Evolutionary conservation across 2,888 invertebrate genomes (phyloP).

Genomic region (Glomeris marginata): DNA sequence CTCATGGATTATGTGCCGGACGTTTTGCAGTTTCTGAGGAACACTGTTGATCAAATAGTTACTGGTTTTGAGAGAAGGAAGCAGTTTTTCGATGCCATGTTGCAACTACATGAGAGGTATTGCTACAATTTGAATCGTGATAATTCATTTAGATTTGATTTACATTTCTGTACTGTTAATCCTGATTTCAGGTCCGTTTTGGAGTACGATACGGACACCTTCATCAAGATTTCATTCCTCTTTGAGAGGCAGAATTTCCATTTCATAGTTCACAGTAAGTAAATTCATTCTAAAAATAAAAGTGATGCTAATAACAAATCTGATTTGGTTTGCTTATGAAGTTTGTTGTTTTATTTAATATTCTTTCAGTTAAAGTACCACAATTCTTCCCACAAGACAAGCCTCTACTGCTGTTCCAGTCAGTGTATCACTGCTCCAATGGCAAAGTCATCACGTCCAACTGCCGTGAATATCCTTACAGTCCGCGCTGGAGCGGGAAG

Average conservation of each 20-base stretch:
- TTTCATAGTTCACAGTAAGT: conserved; percentile 41
- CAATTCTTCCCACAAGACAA: conserved; percentile 29
- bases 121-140: neutral
- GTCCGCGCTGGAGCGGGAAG: conserved; percentile 28
- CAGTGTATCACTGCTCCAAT: conserved; percentile 29
- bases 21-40: conserved; percentile 27
- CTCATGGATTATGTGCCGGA: conserved; percentile 30
- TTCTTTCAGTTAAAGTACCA: conserved; percentile 31
- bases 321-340: neutral
- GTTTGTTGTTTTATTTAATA: conserved; percentile 7
- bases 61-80: conserved; percentile 32
- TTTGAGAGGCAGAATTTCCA: conserved; percentile 46
- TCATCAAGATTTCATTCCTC: conserved; percentile 39
- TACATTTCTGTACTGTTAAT: neutral
- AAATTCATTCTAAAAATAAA: neutral
- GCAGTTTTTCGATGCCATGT: conserved; percentile 33
- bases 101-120: conserved; percentile 31
- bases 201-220: conserved; percentile 36
- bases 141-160: neutral
- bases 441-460: conserved; percentile 31
- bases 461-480: conserved; percentile 28
- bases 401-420: conserved; percentile 30
- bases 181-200: conserved; percentile 30
- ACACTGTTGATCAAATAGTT: conserved; percentile 26
- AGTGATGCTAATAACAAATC: neutral